Conservation (phyloP, 2,113 vertebrate genomes). For the Gopherus evgoodei region DNA sequence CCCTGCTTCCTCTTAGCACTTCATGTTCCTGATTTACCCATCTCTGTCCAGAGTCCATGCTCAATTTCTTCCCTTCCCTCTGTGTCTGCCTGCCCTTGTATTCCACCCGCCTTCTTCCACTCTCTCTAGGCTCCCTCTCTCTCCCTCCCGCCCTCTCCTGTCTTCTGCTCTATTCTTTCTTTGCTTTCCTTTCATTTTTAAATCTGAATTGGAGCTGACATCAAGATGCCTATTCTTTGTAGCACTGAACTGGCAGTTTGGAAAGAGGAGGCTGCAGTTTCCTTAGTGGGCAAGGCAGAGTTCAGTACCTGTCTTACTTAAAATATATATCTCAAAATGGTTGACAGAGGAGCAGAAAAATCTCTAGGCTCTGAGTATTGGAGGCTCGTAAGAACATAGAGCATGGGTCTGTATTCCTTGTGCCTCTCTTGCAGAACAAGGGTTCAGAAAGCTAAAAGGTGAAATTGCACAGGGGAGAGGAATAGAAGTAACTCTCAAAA, state of each 20-base stretch:
- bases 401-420: background rate
- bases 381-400: background rate
- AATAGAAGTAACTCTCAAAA: background rate
- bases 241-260: slow-evolving; percentile 28
- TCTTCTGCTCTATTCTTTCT: slow-evolving; percentile 11
- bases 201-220: slow-evolving; percentile 48
- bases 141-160: background rate
- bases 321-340: slow-evolving; percentile 48
- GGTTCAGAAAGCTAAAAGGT: background rate
- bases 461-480: background rate
- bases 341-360: slow-evolving; percentile 48
- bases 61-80: background rate
- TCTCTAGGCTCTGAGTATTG: slow-evolving; percentile 13
- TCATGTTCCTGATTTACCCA: background rate
- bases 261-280: slow-evolving; percentile 47
- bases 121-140: background rate
- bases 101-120: slow-evolving; percentile 38
- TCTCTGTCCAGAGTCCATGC: background rate
- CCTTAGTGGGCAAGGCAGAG: slow-evolving; percentile 45
- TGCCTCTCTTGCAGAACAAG: background rate
- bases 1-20: background rate
- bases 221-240: slow-evolving; percentile 51
- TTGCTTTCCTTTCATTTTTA: slow-evolving; percentile 49
- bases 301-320: slow-evolving; percentile 61
- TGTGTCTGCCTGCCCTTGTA: background rate